These are phyloP conservation scores for Acronicta alni DNA, from an alignment of 2,888 invertebrate species.

Conservation along the genomic window DNA sequence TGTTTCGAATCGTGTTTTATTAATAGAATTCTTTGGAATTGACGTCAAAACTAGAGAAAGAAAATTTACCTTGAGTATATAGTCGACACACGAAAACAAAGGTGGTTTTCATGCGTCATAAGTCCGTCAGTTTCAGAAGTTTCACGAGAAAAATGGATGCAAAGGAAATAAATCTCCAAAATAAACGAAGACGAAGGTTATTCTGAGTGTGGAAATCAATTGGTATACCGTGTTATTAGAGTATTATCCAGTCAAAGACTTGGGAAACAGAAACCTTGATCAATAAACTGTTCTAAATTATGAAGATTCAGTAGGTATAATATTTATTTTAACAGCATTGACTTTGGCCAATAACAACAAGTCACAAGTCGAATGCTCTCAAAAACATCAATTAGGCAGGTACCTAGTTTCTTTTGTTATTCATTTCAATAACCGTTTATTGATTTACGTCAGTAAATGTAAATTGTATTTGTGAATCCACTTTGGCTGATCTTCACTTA, in stretches of 20 bases:
- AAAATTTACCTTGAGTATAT: slow-evolving; percentile 25
- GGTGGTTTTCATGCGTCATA: slow-evolving; percentile 16
- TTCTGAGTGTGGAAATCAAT: slow-evolving; percentile 27
- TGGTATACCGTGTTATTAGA: slow-evolving; percentile 12
- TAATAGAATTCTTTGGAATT: slow-evolving; percentile 14
- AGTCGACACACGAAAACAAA: slow-evolving; percentile 24
- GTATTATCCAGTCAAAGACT: slow-evolving; percentile 30
- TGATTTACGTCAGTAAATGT: slow-evolving; percentile 28
- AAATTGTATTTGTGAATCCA: slow-evolving; percentile 27
- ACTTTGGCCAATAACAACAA: no score
- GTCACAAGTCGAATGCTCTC: slow-evolving; percentile 19
- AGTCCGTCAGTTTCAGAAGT: slow-evolving; percentile 1
- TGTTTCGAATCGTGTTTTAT: slow-evolving; percentile 3
- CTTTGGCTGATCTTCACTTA: neutral
- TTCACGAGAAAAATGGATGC: slow-evolving; percentile 9
- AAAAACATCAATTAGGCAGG: slow-evolving; percentile 23
- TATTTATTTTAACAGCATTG: no score
- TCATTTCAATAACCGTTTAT: slow-evolving; percentile 17
- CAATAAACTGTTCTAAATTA: slow-evolving; percentile 31
- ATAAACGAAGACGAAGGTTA: slow-evolving; percentile 41
- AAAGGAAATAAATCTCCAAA: slow-evolving; percentile 1
- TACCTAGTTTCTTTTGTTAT: slow-evolving; percentile 16
- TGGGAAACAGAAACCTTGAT: slow-evolving; percentile 26
- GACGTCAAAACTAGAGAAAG: slow-evolving; percentile 25
- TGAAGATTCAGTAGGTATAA: slow-evolving; percentile 23